Evolutionary conservation across 2,888 invertebrate genomes (phyloP), one percentile per base, ranked within the genome.

Genomic region (Drosophila helvetica): DNA sequence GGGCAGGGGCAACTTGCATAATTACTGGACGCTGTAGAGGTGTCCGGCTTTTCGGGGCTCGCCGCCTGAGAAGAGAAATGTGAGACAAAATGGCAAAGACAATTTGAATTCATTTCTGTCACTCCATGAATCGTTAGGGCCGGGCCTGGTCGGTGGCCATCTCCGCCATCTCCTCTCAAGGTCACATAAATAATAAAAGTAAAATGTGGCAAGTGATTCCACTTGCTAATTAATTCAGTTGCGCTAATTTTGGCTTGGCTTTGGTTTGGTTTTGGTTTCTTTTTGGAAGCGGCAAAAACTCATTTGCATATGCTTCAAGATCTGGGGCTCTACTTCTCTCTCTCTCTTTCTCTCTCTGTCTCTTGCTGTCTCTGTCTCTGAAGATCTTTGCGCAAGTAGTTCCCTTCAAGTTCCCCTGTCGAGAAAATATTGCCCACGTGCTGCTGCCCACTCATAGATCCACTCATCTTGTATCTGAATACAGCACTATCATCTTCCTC

Each of bases 141-240:
- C 61, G 30, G 51, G 50, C 59, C 62, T 12, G 45, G 60, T n/a
- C 57, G 38, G 19, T 25, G 25, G 25, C 19, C 50, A 25, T 53
- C 3, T 47, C 48, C 57, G 67, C 78, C 71, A 75, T 86, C 81
- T 71, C 70, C 45, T 7, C 69, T 74, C 83, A 84, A 84, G 83
- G 83, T 84, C 87, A 81, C 60, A 52, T 59, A 53, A 66, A 71
- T 77, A 78, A 78, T 77, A 67, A 75, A 59, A 54, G 63, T 61
- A 60, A 86, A 85, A 75, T 79, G 84, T 70, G 83, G 74, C 76
- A 81, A 74, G 62, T 68, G 69, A 73, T 61, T 74, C 63, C 51
- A 57, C 64, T 46, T 85, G 79, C 73, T 85, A 85, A 85, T 85
- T 80, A 83, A 85, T 82, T 87, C 83, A 82, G 87, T 87, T 85